phyloP scores from a whole-genome alignment of 1,140 invertebrate species.

The Brevipalpus yothersi region DNA sequence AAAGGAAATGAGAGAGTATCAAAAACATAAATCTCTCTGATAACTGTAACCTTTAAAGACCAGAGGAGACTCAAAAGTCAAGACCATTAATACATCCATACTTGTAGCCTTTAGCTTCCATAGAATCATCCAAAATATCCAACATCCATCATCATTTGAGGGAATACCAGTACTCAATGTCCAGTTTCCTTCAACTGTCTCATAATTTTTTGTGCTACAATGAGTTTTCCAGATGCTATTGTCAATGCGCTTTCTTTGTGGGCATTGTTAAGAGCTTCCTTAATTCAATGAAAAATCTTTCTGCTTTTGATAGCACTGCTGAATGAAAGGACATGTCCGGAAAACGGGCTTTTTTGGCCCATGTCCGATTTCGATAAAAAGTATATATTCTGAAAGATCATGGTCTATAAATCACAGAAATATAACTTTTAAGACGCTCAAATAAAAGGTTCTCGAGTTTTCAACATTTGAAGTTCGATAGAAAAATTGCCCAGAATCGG shows the following conservation, averaged over 20 bases:
- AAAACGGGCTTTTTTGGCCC: no score
- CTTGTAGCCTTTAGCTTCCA: conserved; percentile 90
- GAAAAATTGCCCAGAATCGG: no score
- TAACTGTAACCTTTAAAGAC: conserved; percentile 81
- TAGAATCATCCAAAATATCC: conserved; percentile 92
- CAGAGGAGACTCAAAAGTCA: conserved; percentile 87
- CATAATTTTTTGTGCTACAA: conserved; percentile 83
- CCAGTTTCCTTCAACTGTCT: conserved; percentile 66
- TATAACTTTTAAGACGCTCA: no score
- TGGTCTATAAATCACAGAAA: no score
- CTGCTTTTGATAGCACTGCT: no score
- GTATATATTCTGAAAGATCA: no score
- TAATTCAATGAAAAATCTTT: no score
- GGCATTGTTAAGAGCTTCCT: conserved; percentile 71
- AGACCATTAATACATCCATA: conserved; percentile 98
- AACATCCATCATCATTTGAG: conserved; percentile 99
- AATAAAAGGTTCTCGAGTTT: no score
- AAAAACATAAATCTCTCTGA: conserved; percentile 70
- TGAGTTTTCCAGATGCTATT: conserved; percentile 86
- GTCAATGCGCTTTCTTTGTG: conserved; percentile 78
- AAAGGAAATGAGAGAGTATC: conserved; percentile 79
- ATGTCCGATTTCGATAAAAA: no score
- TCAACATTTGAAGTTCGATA: no score
- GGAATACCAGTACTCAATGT: conserved; percentile 95
- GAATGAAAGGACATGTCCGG: no score